These are phyloP conservation scores for Oriolus oriolus DNA, from an alignment of 2,113 vertebrate genomes.

Conservation along the genomic window DNA sequence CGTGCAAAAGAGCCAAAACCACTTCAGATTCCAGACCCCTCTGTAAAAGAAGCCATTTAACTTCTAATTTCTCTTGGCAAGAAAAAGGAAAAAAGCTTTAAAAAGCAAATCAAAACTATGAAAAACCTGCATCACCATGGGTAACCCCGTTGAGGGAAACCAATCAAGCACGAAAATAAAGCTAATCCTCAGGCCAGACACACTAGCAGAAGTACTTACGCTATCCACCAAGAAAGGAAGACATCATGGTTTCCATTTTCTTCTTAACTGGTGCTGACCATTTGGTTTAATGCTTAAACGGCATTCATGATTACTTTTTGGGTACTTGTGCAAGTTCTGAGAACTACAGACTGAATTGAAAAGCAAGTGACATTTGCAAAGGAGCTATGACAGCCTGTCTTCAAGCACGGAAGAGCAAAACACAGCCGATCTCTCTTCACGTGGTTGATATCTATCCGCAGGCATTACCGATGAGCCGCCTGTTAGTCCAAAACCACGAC, in stretches of 20 bases:
- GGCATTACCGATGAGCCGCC: neutral
- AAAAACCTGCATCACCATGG: neutral
- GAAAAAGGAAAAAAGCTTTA: neutral
- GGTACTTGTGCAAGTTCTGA: neutral
- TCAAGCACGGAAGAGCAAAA: neutral
- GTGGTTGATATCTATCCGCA: accelerated
- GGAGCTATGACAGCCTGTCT: neutral
- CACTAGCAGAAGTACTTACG: neutral
- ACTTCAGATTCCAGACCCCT: neutral
- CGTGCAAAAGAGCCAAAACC: neutral
- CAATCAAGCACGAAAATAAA: neutral
- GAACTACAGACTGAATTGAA: neutral
- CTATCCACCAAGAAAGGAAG: neutral
- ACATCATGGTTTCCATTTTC: neutral
- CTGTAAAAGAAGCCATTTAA: neutral
- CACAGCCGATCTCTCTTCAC: accelerated
- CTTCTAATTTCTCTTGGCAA: neutral
- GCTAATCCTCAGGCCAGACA: neutral
- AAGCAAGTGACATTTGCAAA: neutral
- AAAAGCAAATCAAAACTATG: neutral
- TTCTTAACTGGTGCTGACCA: neutral
- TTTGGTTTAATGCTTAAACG: accelerated
- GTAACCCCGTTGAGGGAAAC: neutral
- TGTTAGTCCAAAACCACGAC: neutral
- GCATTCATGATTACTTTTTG: neutral